Base-by-base conservation (phyloP, 64 coral and sea anemone genomes). In the Catalaphyllia jardinei region DNA sequence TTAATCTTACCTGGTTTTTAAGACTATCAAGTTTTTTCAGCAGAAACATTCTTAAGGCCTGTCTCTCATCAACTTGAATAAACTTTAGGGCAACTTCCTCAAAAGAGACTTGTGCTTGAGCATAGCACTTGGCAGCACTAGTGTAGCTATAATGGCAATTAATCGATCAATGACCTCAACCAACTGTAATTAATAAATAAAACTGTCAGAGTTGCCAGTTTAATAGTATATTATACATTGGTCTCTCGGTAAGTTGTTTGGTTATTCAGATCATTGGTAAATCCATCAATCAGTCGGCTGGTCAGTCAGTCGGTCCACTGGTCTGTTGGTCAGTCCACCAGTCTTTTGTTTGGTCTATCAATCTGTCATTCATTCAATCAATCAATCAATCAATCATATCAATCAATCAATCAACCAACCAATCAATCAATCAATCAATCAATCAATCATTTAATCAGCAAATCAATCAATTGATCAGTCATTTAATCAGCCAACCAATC, bases 81-180 rank as follows among this genome's bases (percentile, higher is more conserved):
- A 98, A 98, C 79, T 94, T 98, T 25, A 98, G 76, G 16, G 95
- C 95, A 88, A 98, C 86, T 91, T 98, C 95, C 75, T 98, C 95
- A 89, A 98, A 98, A 31, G 95, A 98, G 1, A 98, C 95, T 67
- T 98, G 95, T 50, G 95, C 94, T 72, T 98, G 84, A 0, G 95
- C 95, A 76, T 94, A 98, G 73, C 95, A 98, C n/a, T 88, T 98
- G 54, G 95, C 95, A 29, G 95, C 95, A 49, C 16, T 31, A 8
- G 95, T 67, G 64, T 89, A 94, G 31, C 92, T 94, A 52, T 17
- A 20, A 15, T 10, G 10, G 39, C 19, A 29, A 78, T 35, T 13
- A 55, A n/a, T 10, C 20, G 29, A 69, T n/a, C 20, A n/a, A 8
- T 65, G 24, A 65, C 6, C 18, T 18, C 31, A 65, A 65, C 35